Percentiles rank a stretch among this genome's conserved stretches.
phyloP scores from a whole-genome alignment of 2,797 vertebrate species.

The Molothrus ater region DNA sequence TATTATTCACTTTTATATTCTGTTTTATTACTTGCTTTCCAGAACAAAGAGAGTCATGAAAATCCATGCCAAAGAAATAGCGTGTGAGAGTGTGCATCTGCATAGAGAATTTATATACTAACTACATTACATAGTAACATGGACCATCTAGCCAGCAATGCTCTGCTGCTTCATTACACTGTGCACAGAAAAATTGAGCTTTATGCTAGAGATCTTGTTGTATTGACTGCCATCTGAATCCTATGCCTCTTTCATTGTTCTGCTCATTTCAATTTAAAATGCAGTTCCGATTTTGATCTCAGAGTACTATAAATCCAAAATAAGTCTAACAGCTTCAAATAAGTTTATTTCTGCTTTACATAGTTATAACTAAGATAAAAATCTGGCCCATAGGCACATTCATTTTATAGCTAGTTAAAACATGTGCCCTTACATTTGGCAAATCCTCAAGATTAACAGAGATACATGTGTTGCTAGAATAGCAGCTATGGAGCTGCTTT shows the following conservation, averaged over 20 bases:
- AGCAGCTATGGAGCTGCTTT: background rate
- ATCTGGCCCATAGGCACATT: constrained; percentile 39
- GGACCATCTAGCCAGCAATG: background rate
- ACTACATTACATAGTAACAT: background rate
- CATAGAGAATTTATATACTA: constrained; percentile 10
- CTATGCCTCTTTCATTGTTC: constrained; percentile 33
- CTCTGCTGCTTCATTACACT: background rate
- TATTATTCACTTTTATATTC: background rate
- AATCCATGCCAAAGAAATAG: constrained; percentile 1
- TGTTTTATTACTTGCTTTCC: background rate
- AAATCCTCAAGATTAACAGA: constrained; percentile 30
- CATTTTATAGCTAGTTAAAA: constrained; percentile 50
- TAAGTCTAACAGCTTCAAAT: constrained; percentile 27
- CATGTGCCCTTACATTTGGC: background rate
- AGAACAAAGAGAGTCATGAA: constrained; percentile 19
- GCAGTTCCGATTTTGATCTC: constrained; percentile 16
- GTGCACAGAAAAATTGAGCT: background rate
- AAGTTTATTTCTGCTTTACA: constrained; percentile 51
- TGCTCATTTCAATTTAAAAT: constrained; percentile 20
- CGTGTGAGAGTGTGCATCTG: background rate
- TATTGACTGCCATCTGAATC: background rate
- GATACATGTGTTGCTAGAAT: background rate
- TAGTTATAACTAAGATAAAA: constrained; percentile 50
- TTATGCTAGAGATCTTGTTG: background rate
- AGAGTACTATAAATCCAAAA: constrained; percentile 8